A percentile compares a stretch with the other conserved stretches of the same genome.
Evolutionary conservation across 2,888 invertebrate species (phyloP).

Genomic region (Pseudoips prasinana): DNA sequence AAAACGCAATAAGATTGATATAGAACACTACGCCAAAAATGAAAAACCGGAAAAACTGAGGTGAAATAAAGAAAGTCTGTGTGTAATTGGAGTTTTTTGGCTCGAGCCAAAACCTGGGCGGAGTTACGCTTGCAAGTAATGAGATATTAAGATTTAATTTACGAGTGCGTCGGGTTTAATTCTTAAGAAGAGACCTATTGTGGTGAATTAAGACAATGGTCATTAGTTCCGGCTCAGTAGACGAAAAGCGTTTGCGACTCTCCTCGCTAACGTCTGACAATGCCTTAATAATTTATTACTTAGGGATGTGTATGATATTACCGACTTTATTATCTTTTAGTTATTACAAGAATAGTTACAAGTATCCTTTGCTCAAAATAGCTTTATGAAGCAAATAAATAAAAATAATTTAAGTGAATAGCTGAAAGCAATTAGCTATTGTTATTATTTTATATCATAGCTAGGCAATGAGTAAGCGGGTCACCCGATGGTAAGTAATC

Average conservation of each 20-base stretch:
- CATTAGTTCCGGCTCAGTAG: constrained; percentile 71
- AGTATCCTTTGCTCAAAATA: no score
- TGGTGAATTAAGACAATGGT: constrained; percentile 75
- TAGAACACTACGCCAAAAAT: constrained; percentile 9
- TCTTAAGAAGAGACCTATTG: constrained; percentile 78
- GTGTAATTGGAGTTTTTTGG: constrained; percentile 57
- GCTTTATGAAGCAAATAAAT: no score
- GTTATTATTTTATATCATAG: no score
- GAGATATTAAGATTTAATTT: constrained; percentile 78
- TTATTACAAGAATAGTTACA: no score
- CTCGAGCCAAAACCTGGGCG: constrained; percentile 53
- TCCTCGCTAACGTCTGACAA: constrained; percentile 54
- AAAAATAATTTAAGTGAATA: no score
- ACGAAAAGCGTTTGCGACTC: constrained; percentile 56
- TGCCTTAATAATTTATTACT: constrained; percentile 71
- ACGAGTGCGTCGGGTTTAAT: constrained; percentile 68
- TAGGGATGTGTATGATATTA: constrained; percentile 55
- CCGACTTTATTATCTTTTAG: constrained; percentile 37
- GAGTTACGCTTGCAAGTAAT: constrained; percentile 71
- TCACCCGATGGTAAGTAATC: no score
- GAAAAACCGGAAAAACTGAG: constrained; percentile 10
- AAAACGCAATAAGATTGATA: constrained; percentile 19
- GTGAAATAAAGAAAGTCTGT: constrained; percentile 35
- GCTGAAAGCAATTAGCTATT: no score
- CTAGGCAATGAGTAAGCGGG: no score